Conservation (phyloP, 1,140 invertebrate genomes). For the Platyscapa corneri region DNA sequence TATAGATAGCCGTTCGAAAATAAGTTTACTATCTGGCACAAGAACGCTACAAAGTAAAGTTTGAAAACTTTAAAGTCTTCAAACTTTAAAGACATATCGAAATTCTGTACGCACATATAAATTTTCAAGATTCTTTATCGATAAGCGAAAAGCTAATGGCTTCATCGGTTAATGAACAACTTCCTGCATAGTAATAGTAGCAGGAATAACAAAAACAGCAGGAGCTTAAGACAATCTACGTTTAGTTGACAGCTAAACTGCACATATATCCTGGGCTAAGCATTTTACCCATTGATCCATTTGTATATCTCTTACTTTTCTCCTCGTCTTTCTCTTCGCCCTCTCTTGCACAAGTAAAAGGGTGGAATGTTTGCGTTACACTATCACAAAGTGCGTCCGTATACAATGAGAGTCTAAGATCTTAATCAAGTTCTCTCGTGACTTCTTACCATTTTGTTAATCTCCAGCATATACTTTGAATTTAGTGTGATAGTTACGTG, state of each 20-base stretch:
- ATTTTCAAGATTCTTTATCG: conserved; percentile 26
- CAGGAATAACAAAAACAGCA: too few species aligned
- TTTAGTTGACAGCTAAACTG: too few species aligned
- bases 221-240: too few species aligned
- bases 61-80: conserved; percentile 4
- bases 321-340: neutral
- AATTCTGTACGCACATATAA: neutral
- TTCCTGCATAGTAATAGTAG: neutral
- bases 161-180: conserved; percentile 30
- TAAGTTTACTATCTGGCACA: neutral
- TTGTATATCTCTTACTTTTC: neutral
- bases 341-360: too few species aligned
- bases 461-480: neutral
- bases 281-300: neutral
- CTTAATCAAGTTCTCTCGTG: conserved; percentile 29
- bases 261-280: too few species aligned
- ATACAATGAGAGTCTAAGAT: conserved; percentile 20
- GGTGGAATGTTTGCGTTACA: too few species aligned
- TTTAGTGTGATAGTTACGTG: neutral
- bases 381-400: neutral
- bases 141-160: conserved; percentile 35
- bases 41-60: conserved; percentile 7
- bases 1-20: neutral
- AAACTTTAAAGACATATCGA: neutral
- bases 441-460: conserved; percentile 2